These are phyloP conservation scores for Aphidoletes aphidimyza DNA, from an alignment of 2,888 invertebrate genomes.

Conservation along the genomic window DNA sequence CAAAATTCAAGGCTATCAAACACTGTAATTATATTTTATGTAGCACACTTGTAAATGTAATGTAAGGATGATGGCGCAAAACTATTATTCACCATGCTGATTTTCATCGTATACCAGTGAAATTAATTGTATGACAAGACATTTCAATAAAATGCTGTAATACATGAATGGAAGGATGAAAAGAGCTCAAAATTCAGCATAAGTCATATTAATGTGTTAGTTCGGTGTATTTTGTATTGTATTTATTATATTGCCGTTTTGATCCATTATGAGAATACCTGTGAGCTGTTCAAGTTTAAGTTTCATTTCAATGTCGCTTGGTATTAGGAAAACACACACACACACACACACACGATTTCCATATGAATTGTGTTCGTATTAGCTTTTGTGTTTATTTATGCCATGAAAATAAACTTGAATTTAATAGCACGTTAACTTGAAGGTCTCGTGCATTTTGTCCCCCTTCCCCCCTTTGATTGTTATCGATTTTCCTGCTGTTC, in stretches of 20 bases:
- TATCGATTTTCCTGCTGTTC: too few species aligned
- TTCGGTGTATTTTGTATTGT: not conserved
- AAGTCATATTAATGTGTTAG: not conserved
- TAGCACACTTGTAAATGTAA: not conserved
- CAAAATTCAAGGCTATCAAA: not conserved
- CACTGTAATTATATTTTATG: constrained; percentile 4
- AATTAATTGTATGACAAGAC: constrained; percentile 1
- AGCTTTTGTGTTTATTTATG: not conserved
- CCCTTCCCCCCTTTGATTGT: not conserved
- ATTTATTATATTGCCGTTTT: not conserved
- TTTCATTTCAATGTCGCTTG: not conserved
- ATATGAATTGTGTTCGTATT: constrained; percentile 31
- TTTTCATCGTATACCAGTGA: not conserved
- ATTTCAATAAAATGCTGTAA: not conserved
- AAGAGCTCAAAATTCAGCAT: not conserved
- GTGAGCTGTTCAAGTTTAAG: too few species aligned
- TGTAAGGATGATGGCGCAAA: not conserved
- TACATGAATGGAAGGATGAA: not conserved
- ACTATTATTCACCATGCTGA: not conserved
- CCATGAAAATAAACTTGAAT: constrained; percentile 17
- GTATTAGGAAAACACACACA: not conserved
- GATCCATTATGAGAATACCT: not conserved
- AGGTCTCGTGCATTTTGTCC: not conserved
- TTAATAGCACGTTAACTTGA: not conserved
- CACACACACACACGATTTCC: constrained; percentile 21